Evolutionary conservation across 2,797 vertebrate species (phyloP).

Genomic region (Hippopotamyrus pictus): DNA sequence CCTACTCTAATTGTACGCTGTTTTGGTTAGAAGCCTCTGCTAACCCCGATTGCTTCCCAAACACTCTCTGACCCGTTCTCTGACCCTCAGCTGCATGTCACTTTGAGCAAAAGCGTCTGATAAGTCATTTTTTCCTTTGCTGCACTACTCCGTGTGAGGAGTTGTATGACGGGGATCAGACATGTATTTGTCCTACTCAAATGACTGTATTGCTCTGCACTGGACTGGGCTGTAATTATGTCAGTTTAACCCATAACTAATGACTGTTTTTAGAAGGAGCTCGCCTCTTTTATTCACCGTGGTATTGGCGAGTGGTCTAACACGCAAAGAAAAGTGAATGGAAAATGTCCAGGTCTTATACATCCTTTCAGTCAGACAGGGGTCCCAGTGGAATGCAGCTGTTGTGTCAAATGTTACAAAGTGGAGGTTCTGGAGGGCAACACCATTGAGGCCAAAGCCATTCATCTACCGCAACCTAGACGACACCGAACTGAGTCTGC

Average conservation of each 20-base stretch:
- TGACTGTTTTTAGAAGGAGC: neutral
- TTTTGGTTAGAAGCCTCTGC: neutral
- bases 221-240: neutral
- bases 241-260: neutral
- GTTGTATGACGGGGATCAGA: neutral
- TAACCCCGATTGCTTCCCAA: neutral
- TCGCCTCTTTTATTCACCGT: neutral
- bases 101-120: neutral
- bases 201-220: neutral
- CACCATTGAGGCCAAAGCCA: neutral
- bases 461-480: neutral
- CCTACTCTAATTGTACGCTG: neutral
- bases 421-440: neutral
- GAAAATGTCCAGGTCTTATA: neutral
- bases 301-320: neutral
- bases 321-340: neutral
- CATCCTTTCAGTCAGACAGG: neutral
- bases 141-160: neutral
- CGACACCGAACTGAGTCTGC: neutral
- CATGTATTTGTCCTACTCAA: neutral
- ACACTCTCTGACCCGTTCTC: neutral
- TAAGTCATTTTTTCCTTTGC: neutral
- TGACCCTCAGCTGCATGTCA: neutral
- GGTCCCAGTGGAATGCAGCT: neutral
- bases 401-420: neutral